Conservation (phyloP, 2,888 invertebrate species). For the Epistrophe eligans region DNA sequence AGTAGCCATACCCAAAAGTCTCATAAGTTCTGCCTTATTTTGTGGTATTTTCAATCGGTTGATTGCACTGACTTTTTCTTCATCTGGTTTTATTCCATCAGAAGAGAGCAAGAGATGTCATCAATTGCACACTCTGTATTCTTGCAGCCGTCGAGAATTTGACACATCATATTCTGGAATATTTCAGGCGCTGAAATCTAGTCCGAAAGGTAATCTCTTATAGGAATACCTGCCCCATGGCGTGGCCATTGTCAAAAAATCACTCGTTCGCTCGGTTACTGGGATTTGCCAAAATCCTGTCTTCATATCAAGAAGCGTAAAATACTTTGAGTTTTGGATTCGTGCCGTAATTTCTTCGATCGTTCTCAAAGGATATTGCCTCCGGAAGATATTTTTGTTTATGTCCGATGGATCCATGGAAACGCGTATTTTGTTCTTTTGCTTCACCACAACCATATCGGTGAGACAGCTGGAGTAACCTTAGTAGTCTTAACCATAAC, state of each 20-base stretch:
- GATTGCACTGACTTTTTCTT: slow-evolving; percentile 30
- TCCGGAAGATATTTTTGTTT: slow-evolving; percentile 13
- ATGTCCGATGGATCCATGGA: slow-evolving; percentile 23
- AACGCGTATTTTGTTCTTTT: slow-evolving; percentile 22
- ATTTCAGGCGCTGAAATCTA: slow-evolving; percentile 7
- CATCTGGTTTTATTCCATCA: slow-evolving; percentile 11
- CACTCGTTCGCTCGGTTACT: slow-evolving; percentile 19
- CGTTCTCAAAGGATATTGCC: slow-evolving; percentile 13
- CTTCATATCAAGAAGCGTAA: slow-evolving; percentile 24
- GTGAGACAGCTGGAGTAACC: slow-evolving; percentile 18
- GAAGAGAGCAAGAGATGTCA: not conserved
- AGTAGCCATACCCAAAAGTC: slow-evolving; percentile 36
- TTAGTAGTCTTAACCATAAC: slow-evolving; percentile 21
- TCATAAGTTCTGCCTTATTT: slow-evolving; percentile 14
- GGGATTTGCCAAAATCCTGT: slow-evolving; percentile 23
- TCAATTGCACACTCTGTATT: slow-evolving; percentile 26
- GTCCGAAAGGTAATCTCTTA: slow-evolving; percentile 16
- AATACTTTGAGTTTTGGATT: slow-evolving; percentile 24
- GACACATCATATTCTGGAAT: slow-evolving; percentile 27
- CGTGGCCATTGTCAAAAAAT: slow-evolving; percentile 15
- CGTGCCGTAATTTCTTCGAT: slow-evolving; percentile 21
- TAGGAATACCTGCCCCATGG: slow-evolving; percentile 25
- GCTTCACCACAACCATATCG: slow-evolving; percentile 21
- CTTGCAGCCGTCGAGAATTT: slow-evolving; percentile 21
- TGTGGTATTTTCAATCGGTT: slow-evolving; percentile 23